Conservation (phyloP, 2,797 vertebrate species). For the Eulemur rubriventer region DNA sequence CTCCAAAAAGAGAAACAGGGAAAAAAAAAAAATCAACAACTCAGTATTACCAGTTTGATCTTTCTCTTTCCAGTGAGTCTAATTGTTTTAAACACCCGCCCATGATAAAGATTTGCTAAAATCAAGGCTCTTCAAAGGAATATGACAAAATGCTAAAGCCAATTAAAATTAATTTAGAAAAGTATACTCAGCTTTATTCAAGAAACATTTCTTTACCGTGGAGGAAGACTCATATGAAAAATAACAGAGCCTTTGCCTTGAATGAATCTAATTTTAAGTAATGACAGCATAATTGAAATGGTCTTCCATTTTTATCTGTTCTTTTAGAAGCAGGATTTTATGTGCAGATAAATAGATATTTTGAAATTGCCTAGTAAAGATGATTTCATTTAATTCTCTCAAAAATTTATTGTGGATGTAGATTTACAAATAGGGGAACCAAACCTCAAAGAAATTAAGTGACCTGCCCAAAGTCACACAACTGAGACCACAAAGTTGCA, state of each 20-base stretch:
- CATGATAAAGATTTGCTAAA: slow-evolving; percentile 44
- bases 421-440: slow-evolving; percentile 12
- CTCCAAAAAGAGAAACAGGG: not conserved
- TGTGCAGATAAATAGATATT: not conserved
- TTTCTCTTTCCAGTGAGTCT: not conserved
- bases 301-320: not conserved
- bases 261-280: slow-evolving; percentile 22
- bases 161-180: slow-evolving; percentile 23
- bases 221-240: not conserved
- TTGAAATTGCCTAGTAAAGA: slow-evolving; percentile 34
- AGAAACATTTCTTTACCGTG: not conserved
- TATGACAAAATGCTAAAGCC: slow-evolving; percentile 16
- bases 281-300: not conserved
- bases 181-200: not conserved
- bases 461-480: not conserved
- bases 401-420: slow-evolving; percentile 12
- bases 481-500: not conserved
- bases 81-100: not conserved
- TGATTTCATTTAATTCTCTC: slow-evolving; percentile 31
- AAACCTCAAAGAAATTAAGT: not conserved
- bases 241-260: not conserved
- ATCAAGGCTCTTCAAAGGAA: slow-evolving; percentile 50
- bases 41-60: not conserved
- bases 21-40: not conserved
- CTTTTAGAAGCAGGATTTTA: slow-evolving; percentile 11